A percentile compares a stretch with the other conserved stretches of the same genome.
These are phyloP conservation scores for Papilio gigon DNA, from an alignment of 2,888 invertebrate genomes.

Conservation along the genomic window DNA sequence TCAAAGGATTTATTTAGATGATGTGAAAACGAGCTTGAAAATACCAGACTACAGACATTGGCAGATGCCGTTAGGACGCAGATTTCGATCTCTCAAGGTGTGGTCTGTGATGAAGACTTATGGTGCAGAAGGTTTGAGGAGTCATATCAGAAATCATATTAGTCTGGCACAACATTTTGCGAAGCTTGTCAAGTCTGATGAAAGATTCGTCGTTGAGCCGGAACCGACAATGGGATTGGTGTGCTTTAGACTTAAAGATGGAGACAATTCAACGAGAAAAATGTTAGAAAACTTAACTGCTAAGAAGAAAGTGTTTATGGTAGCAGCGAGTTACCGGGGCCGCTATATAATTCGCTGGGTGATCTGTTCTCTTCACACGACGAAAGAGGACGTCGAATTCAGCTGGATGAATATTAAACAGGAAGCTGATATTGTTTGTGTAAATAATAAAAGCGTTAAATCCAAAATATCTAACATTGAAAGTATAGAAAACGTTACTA, in stretches of 20 bases:
- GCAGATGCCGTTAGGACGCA: slow-evolving; percentile 93
- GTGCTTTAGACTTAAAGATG: slow-evolving; percentile 92
- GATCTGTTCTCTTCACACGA: slow-evolving; percentile 88
- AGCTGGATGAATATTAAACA: slow-evolving; percentile 87
- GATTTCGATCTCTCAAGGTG: slow-evolving; percentile 95
- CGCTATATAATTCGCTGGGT: slow-evolving; percentile 90
- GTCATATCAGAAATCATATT: slow-evolving; percentile 89
- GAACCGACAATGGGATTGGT: slow-evolving; percentile 91
- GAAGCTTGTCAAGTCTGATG: slow-evolving; percentile 85
- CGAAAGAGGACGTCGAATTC: slow-evolving; percentile 87
- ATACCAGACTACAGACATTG: slow-evolving; percentile 88
- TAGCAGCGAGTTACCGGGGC: slow-evolving; percentile 87
- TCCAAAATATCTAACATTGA: slow-evolving; percentile 58
- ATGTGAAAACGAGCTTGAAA: slow-evolving; percentile 82
- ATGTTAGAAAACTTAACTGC: slow-evolving; percentile 88
- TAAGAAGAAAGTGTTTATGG: slow-evolving; percentile 90
- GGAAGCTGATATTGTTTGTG: slow-evolving; percentile 73
- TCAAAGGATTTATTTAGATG: slow-evolving; percentile 91
- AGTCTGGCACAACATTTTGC: slow-evolving; percentile 90
- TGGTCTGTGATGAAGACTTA: slow-evolving; percentile 95
- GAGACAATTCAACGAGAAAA: slow-evolving; percentile 86
- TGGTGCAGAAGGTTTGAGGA: slow-evolving; percentile 90
- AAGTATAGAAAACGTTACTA: slow-evolving; percentile 59
- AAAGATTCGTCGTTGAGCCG: slow-evolving; percentile 89
- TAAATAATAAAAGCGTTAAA: slow-evolving; percentile 58